Base-by-base conservation (phyloP, 2,888 invertebrate genomes). In the Oscheius sp. region DNA sequence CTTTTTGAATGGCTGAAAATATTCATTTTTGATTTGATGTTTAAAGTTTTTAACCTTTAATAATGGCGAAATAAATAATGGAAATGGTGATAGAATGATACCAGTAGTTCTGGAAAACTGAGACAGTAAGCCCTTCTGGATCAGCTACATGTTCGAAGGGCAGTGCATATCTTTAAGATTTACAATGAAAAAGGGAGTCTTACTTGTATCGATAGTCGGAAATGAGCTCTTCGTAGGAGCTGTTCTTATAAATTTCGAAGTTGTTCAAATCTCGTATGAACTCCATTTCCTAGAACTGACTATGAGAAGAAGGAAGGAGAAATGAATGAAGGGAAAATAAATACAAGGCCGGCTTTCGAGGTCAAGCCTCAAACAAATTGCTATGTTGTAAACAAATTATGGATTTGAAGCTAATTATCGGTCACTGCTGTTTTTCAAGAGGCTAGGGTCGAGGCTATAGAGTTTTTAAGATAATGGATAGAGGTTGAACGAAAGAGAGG, bases 81-180 rank as follows among this genome's bases (percentile, higher is more conserved):
- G 93, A 91, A 87, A 86, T 75, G 25, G 79, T 80, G 34, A 86
- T 69, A 23, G 86, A 84, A 46, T 83, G 82, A 63, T 80, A 76
- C 96, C 97, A 97, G 88, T 96, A 74, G 58, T 76, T 65, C 69
- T 87, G 86, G 68, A 86, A 84, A 23, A 83, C 65, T 10, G 67
- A 23, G 20, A 78, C 50, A 5, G 86, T 86, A 74, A 82, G 75
- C 33, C 71, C 75, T 46, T 76, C 58, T 8, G 80, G 82, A 50
- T 84, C 75, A 4, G 75, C 73, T 12, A 83, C 74, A 69, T 71
- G 68, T 58, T 85, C 86, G 69, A 83, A 84, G 3, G 85, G 82
- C 6, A 84, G 71, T n/a, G 81, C 70, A 71, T 79, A 84, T 66
- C 80, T 80, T 68, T 23, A 78, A 45, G 25, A 6, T 33, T 15